A percentile compares a stretch with the other conserved stretches of the same genome.
Conservation (phyloP, 2,113 vertebrate genomes). For the Catharus minimus region DNA sequence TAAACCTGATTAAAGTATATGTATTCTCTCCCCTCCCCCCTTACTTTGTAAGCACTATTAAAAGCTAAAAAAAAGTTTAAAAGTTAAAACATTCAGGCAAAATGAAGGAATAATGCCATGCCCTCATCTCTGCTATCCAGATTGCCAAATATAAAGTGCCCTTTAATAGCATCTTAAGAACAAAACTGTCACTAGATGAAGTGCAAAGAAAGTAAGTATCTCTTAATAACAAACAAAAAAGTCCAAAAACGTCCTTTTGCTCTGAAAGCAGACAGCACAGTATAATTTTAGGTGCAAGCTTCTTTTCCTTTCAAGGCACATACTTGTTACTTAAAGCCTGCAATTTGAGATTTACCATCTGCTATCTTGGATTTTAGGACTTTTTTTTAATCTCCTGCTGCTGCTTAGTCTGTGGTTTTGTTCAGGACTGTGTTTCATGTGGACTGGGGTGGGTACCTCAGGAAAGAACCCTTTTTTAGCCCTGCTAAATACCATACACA, state of each 20-base stretch:
- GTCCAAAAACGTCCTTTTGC: conserved; percentile 34
- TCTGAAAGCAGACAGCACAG: conserved; percentile 30
- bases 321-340: conserved; percentile 60
- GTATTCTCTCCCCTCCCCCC: conserved; percentile 26
- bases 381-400: neutral
- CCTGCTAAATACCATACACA: neutral
- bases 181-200: conserved; percentile 50
- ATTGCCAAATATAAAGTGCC: conserved; percentile 53
- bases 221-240: neutral
- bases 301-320: conserved; percentile 40
- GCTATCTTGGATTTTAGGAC: conserved; percentile 36
- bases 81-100: conserved; percentile 27
- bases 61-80: conserved; percentile 12
- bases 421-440: neutral
- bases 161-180: conserved; percentile 47
- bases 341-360: conserved; percentile 55
- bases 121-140: conserved; percentile 21
- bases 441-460: neutral
- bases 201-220: neutral
- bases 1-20: conserved; percentile 67
- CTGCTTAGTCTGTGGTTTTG: conserved; percentile 9
- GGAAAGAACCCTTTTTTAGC: neutral
- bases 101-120: conserved; percentile 40
- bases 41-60: conserved; percentile 65
- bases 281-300: conserved; percentile 55